Evolutionary conservation across 2,113 vertebrate genomes (phyloP).

Genomic region (Sciurus niger): DNA sequence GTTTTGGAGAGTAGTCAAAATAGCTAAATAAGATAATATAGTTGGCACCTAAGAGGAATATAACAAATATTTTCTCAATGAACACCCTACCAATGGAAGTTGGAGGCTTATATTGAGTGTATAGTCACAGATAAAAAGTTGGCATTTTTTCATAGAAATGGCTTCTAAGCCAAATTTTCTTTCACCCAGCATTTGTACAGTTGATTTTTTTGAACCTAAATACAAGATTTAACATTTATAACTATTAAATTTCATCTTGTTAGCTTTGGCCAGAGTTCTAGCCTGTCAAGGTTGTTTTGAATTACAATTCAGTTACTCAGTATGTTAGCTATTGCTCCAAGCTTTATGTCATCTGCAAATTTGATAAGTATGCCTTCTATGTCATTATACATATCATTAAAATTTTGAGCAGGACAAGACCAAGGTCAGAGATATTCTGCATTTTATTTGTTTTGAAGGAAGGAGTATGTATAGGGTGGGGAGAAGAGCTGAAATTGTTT

Average conservation of each 20-base stretch:
- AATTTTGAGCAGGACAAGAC: slow-evolving; percentile 80
- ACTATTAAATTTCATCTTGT: slow-evolving; percentile 81
- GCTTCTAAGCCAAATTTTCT: slow-evolving; percentile 58
- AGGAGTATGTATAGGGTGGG: not conserved
- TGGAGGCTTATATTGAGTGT: not conserved
- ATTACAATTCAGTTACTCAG: slow-evolving; percentile 78
- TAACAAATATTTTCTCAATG: slow-evolving; percentile 44
- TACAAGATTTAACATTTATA: slow-evolving; percentile 79
- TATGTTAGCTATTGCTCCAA: slow-evolving; percentile 77
- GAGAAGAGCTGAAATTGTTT: slow-evolving; percentile 52
- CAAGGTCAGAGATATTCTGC: slow-evolving; percentile 70
- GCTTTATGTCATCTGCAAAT: slow-evolving; percentile 82
- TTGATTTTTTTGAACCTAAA: slow-evolving; percentile 69
- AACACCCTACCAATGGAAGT: not conserved
- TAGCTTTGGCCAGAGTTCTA: slow-evolving; percentile 80
- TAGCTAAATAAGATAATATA: slow-evolving; percentile 35
- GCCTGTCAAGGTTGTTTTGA: slow-evolving; percentile 79
- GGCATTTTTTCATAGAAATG: not conserved
- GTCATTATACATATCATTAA: slow-evolving; percentile 81
- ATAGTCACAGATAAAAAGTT: slow-evolving; percentile 27
- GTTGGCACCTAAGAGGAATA: not conserved
- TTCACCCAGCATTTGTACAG: slow-evolving; percentile 55
- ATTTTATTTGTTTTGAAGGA: slow-evolving; percentile 78
- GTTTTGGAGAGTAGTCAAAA: not conserved
- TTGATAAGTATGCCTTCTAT: slow-evolving; percentile 81